phyloP scores from a whole-genome alignment of 2,113 vertebrate species.

The Pituophis catenifer region DNA sequence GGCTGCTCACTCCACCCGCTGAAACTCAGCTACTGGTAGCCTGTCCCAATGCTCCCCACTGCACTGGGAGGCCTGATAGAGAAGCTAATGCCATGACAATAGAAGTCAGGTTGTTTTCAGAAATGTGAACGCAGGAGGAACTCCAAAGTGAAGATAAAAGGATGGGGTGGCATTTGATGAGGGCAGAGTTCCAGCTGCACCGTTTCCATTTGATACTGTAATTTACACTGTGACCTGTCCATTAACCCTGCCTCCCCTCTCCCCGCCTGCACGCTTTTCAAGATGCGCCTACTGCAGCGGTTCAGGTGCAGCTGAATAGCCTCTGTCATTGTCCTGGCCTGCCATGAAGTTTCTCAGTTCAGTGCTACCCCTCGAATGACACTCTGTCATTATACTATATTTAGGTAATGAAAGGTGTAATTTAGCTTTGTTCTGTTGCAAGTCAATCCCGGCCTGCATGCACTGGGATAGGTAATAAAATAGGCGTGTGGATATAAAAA shows the following conservation, averaged over 20 bases:
- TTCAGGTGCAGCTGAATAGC: constrained; percentile 62
- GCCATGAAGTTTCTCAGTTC: constrained; percentile 73
- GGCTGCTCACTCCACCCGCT: not conserved
- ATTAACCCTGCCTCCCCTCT: constrained; percentile 43
- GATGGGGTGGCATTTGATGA: constrained; percentile 24
- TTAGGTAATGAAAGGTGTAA: constrained; percentile 76
- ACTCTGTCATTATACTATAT: constrained; percentile 80
- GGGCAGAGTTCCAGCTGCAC: not conserved
- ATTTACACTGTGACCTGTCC: constrained; percentile 56
- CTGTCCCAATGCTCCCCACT: not conserved
- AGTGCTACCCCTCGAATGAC: constrained; percentile 71
- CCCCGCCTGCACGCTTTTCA: not conserved
- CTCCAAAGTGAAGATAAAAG: constrained; percentile 26
- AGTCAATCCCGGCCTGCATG: constrained; percentile 64
- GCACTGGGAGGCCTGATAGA: not conserved
- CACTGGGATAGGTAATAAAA: constrained; percentile 77
- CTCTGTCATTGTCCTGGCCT: constrained; percentile 64
- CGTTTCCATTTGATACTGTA: constrained; percentile 48
- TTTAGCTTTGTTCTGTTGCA: constrained; percentile 78
- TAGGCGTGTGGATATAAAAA: constrained; percentile 72
- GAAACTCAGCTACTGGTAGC: not conserved
- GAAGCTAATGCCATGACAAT: not conserved
- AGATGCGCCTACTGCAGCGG: constrained; percentile 30
- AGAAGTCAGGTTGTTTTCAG: not conserved
- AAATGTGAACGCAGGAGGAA: not conserved